Base-by-base conservation (phyloP, 1,140 invertebrate species). In the Platyscapa corneri region DNA sequence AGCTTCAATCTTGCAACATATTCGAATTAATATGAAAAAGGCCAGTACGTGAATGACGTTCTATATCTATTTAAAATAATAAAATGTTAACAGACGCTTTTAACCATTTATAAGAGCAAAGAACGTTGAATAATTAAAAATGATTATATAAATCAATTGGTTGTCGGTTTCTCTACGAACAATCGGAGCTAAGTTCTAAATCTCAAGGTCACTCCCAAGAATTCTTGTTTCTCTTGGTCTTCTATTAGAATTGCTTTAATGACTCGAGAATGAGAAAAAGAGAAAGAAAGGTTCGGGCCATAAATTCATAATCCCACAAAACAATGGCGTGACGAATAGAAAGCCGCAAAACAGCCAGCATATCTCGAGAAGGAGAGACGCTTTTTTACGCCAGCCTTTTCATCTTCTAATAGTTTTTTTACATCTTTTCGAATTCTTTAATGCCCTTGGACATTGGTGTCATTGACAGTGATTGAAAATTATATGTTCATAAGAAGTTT, bases 271-370 rank as follows among this genome's bases (percentile, higher is more conserved):
- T 14, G 39, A 42, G 76, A n/a, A 30, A 53, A 30, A 60, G 32
- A 34, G 30, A 56, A 12, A 32, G 49, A 34, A 70, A 14, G 18
- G 53, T 27, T 34, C 56, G 16, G 60, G 37, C 78, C 60, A 46
- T 80, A 67, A 80, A 80, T 80, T 83, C 70, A 34, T 75, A 75
- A 83, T 75, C 46, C 70, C 81, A 83, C 49, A 70, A 83, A 83
- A 83, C 81, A 83, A 83, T 83, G 70, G 81, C 81, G 70, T 83
- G 81, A 83, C 70, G 70, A 75, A 83, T 83, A 72, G 37, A 70
- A 82, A 65, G 65, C 79, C 42, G 42, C 65, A 82, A 82, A 82
- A 82, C 79, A 72, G 79, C 46, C 65, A 42, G 30, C 65, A 53
- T n/a, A 65, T 72, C 46, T 53, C 37, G 37, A 20, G 23, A 23